Percentiles rank a stretch among this genome's conserved stretches.
Conservation (phyloP, 2,797 vertebrate species). For the Sebastes wilsoni region DNA sequence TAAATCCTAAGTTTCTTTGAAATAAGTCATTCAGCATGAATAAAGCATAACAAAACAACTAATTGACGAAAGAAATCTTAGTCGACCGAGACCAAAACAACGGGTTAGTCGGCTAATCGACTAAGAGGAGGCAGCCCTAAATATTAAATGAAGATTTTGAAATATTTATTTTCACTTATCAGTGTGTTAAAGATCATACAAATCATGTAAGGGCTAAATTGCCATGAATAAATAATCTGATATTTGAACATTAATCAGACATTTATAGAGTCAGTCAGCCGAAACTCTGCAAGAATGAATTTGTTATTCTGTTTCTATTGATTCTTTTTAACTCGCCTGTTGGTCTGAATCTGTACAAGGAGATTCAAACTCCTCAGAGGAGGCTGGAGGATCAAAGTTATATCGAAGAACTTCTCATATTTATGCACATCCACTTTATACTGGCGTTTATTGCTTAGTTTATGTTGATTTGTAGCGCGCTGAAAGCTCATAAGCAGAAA, state of each 20-base stretch:
- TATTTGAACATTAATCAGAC: conserved; percentile 5
- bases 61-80: too few species aligned
- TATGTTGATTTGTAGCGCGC: not conserved
- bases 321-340: not conserved
- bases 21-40: too few species aligned
- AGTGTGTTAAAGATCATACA: not conserved
- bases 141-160: not conserved
- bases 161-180: not conserved
- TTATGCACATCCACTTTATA: not conserved
- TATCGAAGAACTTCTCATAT: not conserved
- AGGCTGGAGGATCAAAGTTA: not conserved
- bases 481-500: not conserved
- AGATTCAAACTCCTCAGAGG: not conserved
- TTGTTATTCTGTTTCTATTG: conserved; percentile 9
- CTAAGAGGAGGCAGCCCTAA: too few species aligned
- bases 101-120: too few species aligned
- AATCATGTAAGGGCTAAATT: not conserved
- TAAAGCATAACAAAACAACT: too few species aligned
- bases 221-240: conserved; percentile 1
- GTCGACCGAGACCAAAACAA: too few species aligned
- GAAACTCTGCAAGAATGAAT: not conserved
- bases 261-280: not conserved
- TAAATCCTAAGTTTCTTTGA: too few species aligned
- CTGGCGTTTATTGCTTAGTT: not conserved
- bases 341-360: not conserved